phyloP scores from a whole-genome alignment of 1,140 invertebrate genomes.

The Drosophila persimilis region DNA sequence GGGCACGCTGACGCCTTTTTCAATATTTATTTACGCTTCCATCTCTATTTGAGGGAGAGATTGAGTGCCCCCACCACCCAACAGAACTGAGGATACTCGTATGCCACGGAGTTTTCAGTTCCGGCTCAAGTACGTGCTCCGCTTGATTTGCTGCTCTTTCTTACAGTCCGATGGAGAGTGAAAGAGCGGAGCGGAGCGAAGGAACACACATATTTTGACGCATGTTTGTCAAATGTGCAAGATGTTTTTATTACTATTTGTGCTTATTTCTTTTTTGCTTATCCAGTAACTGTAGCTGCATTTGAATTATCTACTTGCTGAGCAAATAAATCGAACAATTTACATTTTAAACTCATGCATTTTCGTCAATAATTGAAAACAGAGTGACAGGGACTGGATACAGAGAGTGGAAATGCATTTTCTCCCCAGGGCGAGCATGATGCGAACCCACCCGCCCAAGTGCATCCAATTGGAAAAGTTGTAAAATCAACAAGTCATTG shows the following conservation, averaged over 20 bases:
- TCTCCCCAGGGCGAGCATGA: constrained; percentile 30
- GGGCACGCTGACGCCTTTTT: constrained; percentile 42
- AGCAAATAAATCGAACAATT: constrained; percentile 24
- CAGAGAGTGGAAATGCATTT: constrained; percentile 36
- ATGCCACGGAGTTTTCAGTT: constrained; percentile 58
- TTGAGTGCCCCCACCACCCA: neutral
- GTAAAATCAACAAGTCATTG: constrained; percentile 80
- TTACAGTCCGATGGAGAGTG: neutral
- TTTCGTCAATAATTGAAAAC: constrained; percentile 62
- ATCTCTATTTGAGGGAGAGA: constrained; percentile 27
- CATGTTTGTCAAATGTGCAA: constrained; percentile 49
- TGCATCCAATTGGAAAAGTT: constrained; percentile 74
- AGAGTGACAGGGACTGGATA: constrained; percentile 15
- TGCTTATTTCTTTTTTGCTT: constrained; percentile 1
- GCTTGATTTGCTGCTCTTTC: constrained; percentile 53
- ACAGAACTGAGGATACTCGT: constrained; percentile 14
- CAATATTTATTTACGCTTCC: constrained; percentile 71
- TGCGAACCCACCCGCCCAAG: constrained; percentile 22
- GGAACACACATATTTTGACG: constrained; percentile 35
- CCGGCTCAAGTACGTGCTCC: constrained; percentile 49
- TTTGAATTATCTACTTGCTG: constrained; percentile 22
- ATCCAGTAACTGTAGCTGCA: constrained; percentile 9
- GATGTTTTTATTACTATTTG: constrained; percentile 34
- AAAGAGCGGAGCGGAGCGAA: neutral
- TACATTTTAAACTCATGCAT: constrained; percentile 27